Evolutionary conservation across 2,797 vertebrate species (phyloP).

Genomic region (Oceanodroma leucorhoa): DNA sequence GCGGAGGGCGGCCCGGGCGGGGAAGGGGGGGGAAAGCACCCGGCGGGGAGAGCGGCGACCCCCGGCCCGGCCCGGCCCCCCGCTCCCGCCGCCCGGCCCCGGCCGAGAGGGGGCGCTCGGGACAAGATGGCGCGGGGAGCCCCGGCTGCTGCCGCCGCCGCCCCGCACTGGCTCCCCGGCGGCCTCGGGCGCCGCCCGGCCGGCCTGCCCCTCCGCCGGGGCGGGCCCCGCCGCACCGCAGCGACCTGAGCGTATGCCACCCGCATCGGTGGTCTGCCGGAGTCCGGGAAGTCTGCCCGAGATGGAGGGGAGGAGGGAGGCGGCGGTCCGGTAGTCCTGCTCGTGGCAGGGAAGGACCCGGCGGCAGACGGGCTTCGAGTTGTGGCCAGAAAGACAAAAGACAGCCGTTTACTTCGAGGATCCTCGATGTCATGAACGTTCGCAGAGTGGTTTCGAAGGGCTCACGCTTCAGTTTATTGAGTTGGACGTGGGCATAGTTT

Average conservation of each 20-base stretch:
- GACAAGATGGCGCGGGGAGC: background rate
- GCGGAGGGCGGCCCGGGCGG: constrained; percentile 7
- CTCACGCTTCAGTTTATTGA: rapidly evolving
- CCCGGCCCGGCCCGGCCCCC: background rate
- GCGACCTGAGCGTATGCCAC: background rate
- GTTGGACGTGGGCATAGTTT: rapidly evolving
- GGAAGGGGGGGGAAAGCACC: background rate
- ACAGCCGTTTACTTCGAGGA: rapidly evolving
- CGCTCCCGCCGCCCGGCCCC: background rate
- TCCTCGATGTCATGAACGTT: rapidly evolving
- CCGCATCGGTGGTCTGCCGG: rapidly evolving
- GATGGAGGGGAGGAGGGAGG: background rate
- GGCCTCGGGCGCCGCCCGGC: background rate
- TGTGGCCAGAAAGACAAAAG: rapidly evolving
- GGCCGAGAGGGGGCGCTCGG: background rate
- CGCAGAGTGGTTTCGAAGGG: rapidly evolving
- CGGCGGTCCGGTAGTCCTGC: rapidly evolving
- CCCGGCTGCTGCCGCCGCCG: background rate
- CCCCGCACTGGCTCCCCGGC: background rate
- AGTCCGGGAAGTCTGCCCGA: background rate
- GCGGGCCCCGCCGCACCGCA: background rate
- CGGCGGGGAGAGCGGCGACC: background rate
- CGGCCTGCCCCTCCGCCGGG: background rate
- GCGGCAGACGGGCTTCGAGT: background rate
- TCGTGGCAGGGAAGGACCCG: rapidly evolving